Base-by-base conservation (phyloP, 2,888 invertebrate genomes). In the Stenchaetothrips biformis region DNA sequence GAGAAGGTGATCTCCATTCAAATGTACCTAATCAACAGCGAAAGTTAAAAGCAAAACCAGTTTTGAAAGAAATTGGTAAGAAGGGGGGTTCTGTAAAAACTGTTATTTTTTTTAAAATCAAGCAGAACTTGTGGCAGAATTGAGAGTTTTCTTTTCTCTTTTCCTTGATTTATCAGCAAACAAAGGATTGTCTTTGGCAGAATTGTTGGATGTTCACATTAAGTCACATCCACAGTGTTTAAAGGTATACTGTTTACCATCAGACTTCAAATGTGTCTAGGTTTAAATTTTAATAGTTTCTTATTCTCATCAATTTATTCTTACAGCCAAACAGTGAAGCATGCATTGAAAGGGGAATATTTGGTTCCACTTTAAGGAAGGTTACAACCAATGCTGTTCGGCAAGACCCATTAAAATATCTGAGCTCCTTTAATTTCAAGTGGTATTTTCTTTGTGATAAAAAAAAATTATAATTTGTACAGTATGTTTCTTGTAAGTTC, bases 341-440 rank as follows among this genome's bases (percentile, higher is more conserved):
- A n/a, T 80, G 89, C 91, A 84, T 89, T 91, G 0, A 92, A 92
- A 79, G 92, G 93, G 85, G 92, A n/a, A 92, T 82, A 92, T 97
- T 81, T 97, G 95, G 94, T 98, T 93, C 87, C 93, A 94, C 85
- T 98, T 95, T 87, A 94, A 96, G 85, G 97, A 97, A 87, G 98
- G 98, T 1, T 97, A 92, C 87, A 97, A 94, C n/a, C 86, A 98
- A 98, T 87, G 98, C 98, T 1, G 97, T 98, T 18, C 89, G 96
- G 74, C n/a, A 91, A 94, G 82, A 93, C 91, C n/a, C 83, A 91
- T 98, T 13, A 91, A 91, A 82, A 91, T 95, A 82, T 89, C 90
- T 82, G 93, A 95, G 85, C 86, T 95, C 82, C 87, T 94, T 79
- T 93, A 85, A 74, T 25, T 21, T 21, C 21, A 7, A 0, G 18